phyloP scores from a whole-genome alignment of 2,888 invertebrate genomes.

The Ptychoptera albimana region DNA sequence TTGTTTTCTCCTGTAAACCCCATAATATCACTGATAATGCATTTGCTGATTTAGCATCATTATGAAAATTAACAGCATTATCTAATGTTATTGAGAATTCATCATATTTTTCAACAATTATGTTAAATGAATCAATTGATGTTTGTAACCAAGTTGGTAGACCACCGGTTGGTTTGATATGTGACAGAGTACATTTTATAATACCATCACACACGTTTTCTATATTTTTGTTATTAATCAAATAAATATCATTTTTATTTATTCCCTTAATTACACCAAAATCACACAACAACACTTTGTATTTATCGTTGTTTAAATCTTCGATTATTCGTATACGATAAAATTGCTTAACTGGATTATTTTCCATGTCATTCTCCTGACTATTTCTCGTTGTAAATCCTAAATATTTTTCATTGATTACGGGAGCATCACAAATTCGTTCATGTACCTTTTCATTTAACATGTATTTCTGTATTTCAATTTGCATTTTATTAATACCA shows the following conservation, averaged over 20 bases:
- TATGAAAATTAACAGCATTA: background rate
- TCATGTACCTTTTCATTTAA: too few relatives aligned
- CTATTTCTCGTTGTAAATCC: conserved; percentile 8
- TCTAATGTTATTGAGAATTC: conserved; percentile 5
- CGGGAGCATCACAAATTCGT: too few relatives aligned
- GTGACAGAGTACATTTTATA: conserved; percentile 49
- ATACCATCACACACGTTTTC: conserved; percentile 37
- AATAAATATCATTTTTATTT: conserved; percentile 31
- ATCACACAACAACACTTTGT: conserved; percentile 47
- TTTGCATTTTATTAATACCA: conserved; percentile 32
- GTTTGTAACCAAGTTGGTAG: conserved; percentile 22
- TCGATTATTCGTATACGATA: conserved; percentile 35
- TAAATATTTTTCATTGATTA: background rate
- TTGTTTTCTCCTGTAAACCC: conserved; percentile 40
- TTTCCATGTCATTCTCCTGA: conserved; percentile 35
- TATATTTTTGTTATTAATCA: conserved; percentile 36
- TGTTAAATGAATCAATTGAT: conserved; percentile 41
- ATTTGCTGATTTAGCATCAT: conserved; percentile 13
- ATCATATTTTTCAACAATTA: conserved; percentile 35
- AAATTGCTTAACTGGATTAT: conserved; percentile 39
- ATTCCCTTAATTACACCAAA: conserved; percentile 37
- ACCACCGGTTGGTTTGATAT: conserved; percentile 51
- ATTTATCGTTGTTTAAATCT: conserved; percentile 27
- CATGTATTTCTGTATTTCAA: conserved; percentile 33
- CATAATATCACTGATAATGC: conserved; percentile 47